phyloP scores from a whole-genome alignment of 2,113 vertebrate genomes.

The Xiphophorus hellerii region DNA sequence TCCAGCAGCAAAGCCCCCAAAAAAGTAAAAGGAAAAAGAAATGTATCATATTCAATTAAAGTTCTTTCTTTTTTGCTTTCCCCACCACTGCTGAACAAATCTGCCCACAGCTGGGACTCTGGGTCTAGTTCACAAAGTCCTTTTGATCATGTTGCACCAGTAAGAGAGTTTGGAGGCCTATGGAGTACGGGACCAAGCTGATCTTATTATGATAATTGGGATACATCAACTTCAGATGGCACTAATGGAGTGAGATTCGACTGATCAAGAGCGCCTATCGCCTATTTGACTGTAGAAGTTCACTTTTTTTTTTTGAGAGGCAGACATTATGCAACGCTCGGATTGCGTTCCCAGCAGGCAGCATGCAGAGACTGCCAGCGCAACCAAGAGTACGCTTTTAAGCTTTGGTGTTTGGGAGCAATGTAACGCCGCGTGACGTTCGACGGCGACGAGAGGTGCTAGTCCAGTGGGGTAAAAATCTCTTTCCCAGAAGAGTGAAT shows the following conservation, averaged over 20 bases:
- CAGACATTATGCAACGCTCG: conserved; percentile 62
- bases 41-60: conserved; percentile 76
- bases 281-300: conserved; percentile 65
- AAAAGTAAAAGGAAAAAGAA: conserved; percentile 64
- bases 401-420: conserved; percentile 41
- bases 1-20: conserved; percentile 15
- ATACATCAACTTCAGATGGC: conserved; percentile 76
- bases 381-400: conserved; percentile 52
- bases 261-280: conserved; percentile 73
- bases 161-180: conserved; percentile 71
- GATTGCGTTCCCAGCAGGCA: conserved; percentile 66
- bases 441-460: conserved; percentile 29
- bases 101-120: conserved; percentile 75
- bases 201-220: conserved; percentile 80
- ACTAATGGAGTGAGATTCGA: conserved; percentile 73
- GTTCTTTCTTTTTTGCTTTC: conserved; percentile 40
- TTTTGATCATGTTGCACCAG: conserved; percentile 74
- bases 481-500: conserved; percentile 69
- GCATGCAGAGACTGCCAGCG: conserved; percentile 42
- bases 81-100: conserved; percentile 65
- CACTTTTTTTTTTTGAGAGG: conserved; percentile 49
- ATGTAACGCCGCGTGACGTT: conserved; percentile 26
- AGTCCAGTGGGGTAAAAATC: conserved; percentile 56
- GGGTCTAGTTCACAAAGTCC: conserved; percentile 71
- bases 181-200: conserved; percentile 67